Evolutionary conservation across 2,113 vertebrate genomes (phyloP), one percentile per base, ranked within the genome.

Genomic region (Labeo rohita): DNA sequence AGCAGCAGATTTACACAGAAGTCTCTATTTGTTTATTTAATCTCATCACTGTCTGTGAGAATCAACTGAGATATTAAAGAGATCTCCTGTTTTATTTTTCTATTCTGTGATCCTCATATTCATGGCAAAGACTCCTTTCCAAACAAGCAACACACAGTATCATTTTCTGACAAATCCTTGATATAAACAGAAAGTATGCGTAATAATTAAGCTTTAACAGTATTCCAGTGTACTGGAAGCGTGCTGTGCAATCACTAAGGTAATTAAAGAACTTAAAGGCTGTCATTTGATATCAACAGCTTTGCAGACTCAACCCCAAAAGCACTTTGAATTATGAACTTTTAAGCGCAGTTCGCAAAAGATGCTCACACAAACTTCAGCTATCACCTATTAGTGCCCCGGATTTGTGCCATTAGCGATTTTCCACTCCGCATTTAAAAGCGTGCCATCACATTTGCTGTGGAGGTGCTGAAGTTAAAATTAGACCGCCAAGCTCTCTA

Each of bases 321-420:
- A 88, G 87, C 84, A 39, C 36, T 85, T 85, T 74, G 39, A 66
- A 85, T 88, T 85, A 85, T 77, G 84, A 65, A 83, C 36, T 86
- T 76, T 88, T 82, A 77, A 87, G 76, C 52, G 39, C 34, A 50
- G 23, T 88, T 85, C 7, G 49, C 28, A 15, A 76, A 70, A 85
- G 78, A 88, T 83, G 79, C 80, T 85, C 52, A 16, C 87, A 47
- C 70, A 85, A 72, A 85, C 84, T 88, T 88, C 50, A 50, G 49
- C 52, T 85, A 82, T 88, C 84, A 77, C 63, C 61, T 82, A 92
- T 91, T 74, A 65, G 63, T 28, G 70, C 75, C 68, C 47, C 36
- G 45, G 84, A 89, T 72, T 87, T 84, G 74, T 87, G 88, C 80
- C 88, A 87, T 89, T 85, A 87, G 86, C 70, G 68, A 87, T 89